Base-by-base conservation (phyloP, 23 tunicate species). In the Halocynthia roretzi region DNA sequence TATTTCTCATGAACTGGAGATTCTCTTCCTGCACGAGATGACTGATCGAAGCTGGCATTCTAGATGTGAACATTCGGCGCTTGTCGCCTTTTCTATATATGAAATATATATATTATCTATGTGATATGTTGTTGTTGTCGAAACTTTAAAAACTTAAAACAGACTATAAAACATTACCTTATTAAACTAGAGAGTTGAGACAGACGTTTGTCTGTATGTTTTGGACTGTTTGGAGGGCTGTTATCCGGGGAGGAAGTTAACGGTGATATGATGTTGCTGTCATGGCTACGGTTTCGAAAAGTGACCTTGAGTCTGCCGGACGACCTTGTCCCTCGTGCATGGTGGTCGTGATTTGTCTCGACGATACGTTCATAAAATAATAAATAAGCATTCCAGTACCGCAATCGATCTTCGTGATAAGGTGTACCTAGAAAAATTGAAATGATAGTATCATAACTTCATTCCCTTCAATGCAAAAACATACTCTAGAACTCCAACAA, bases 351-450 rank as follows among this genome's bases (percentile, higher is more conserved):
- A 23, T 21, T 56, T 49, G 64, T 51, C 40, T 80, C 84, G 8
- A 80, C 83, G 61, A 80, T 70, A 22, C 71, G 62, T 72, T 94
- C 91, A 62, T 94, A 94, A 70, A 94, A 94, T 54, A 94, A 68
- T 52, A 93, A 77, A 69, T 93, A 93, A 23, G 98, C 98, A 77
- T 84, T 93, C 98, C 93, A 86, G 62, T 80, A 86, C 6, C 93
- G 84, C 8, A 77, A 66, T 23, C 91, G 67, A n/a, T 84, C 85
- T 20, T 90, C 86, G 56, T 88, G 88, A 57, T 83, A 88, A 15
- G 95, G 80, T 12, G 86, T 77, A 23, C 83, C 95, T 88, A 77
- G 10, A 2, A 58, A 60, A 50, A 11, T 15, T 51, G 17, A 40
- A 48, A 72, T 11, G 51, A n/a, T n/a, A n/a, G n/a, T n/a, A n/a